A percentile compares a stretch with the other conserved stretches of the same genome.
These are phyloP conservation scores for Hippocampus kuda DNA, from an alignment of 2,797 vertebrate genomes.

Conservation along the genomic window DNA sequence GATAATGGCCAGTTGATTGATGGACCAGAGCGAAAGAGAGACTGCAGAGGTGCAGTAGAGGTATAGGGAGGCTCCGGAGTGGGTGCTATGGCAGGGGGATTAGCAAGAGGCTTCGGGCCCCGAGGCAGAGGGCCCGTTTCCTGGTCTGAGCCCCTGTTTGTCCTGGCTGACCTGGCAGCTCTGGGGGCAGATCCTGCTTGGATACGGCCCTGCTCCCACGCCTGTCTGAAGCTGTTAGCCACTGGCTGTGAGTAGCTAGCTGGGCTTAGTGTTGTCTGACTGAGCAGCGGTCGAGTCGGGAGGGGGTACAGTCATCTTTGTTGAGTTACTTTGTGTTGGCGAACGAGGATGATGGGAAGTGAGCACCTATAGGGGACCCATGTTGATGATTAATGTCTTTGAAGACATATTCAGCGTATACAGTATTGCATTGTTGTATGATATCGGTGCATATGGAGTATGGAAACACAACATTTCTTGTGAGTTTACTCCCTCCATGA, in stretches of 20 bases:
- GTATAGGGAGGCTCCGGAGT: conserved; percentile 33
- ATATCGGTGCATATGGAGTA: background rate
- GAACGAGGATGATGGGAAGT: conserved; percentile 46
- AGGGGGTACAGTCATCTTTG: conserved; percentile 47
- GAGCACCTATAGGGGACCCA: conserved; percentile 44
- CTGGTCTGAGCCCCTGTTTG: conserved; percentile 88
- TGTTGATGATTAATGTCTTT: conserved; percentile 39
- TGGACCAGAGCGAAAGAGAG: background rate
- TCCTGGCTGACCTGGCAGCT: conserved; percentile 97
- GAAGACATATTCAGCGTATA: background rate
- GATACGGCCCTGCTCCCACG: conserved; percentile 87
- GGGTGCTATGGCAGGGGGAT: conserved; percentile 68
- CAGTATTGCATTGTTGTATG: background rate
- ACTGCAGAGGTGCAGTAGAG: conserved; percentile 33
- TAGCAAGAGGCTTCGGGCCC: conserved; percentile 85
- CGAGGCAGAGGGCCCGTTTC: conserved; percentile 72
- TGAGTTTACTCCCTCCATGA: no score
- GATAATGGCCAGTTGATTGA: background rate
- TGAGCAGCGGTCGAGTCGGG: conserved; percentile 58
- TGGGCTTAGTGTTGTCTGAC: conserved; percentile 76
- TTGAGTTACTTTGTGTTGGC: conserved; percentile 52
- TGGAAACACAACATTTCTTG: no score
- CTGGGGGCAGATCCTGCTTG: conserved; percentile 83
- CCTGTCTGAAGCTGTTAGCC: conserved; percentile 96
- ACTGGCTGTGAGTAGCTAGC: conserved; percentile 76